Percentiles rank a stretch among this genome's conserved stretches.
phyloP scores from a whole-genome alignment of 2,888 invertebrate genomes.

The Strigamia maritima region DNA sequence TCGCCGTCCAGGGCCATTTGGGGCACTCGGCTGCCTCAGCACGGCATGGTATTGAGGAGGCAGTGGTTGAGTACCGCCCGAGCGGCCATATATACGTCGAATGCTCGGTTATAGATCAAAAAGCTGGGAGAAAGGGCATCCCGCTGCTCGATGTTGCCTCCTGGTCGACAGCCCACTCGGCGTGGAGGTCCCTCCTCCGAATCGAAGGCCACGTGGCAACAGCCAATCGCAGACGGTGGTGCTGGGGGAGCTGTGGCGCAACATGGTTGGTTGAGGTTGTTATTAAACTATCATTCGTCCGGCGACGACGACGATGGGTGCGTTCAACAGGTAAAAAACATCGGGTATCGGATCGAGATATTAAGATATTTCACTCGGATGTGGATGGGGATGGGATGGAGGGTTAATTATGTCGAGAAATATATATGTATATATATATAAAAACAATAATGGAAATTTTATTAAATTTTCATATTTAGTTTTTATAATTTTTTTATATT shows the following conservation, averaged over 20 bases:
- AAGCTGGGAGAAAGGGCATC: not conserved
- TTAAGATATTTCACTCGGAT: not conserved
- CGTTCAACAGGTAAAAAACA: not conserved
- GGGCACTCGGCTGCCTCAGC: not conserved
- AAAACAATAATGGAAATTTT: too few species aligned
- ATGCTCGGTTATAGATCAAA: not conserved
- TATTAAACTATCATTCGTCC: conserved; percentile 34
- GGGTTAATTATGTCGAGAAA: not conserved
- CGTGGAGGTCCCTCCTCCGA: not conserved
- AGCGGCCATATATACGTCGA: not conserved
- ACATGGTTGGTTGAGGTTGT: not conserved
- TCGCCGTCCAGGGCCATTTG: not conserved
- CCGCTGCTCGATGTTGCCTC: not conserved
- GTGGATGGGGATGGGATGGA: too few species aligned
- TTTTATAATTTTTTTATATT: too few species aligned
- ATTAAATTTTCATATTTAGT: too few species aligned
- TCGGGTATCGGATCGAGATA: not conserved
- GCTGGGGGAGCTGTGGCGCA: not conserved
- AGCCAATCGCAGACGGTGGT: not conserved
- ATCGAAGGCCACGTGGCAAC: conserved; percentile 29
- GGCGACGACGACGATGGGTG: not conserved
- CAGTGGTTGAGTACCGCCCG: not conserved
- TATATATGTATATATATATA: too few species aligned
- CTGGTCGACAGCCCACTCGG: not conserved
- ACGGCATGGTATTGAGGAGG: not conserved